Base-by-base conservation (phyloP, 2,888 invertebrate genomes). In the Plebejus melissa region DNA sequence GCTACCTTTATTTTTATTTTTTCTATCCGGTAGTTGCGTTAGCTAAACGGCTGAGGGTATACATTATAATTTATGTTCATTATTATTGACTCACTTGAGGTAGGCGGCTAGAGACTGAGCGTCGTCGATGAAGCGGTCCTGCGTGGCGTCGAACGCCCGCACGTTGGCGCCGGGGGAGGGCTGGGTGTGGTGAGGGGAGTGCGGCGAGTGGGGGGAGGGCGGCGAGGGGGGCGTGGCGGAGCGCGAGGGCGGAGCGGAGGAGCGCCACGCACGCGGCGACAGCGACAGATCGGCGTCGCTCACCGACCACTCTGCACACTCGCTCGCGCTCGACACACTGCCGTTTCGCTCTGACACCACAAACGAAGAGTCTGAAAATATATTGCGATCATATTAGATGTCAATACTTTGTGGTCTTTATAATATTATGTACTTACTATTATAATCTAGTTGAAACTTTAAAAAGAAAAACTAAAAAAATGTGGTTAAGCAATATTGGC, bases 121-220 rank as follows among this genome's bases (percentile, higher is more conserved):
- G 76, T 86, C 86, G 11, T 85, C 80, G 71, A 89, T 89, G 80
- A 89, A 88, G 75, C 83, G 82, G 78, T 87, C 88, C 79, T 36
- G 78, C 77, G 76, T 76, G 0, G 74, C 76, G 57, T 77, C 81
- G 46, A 74, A 76, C 58, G 50, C 58, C 54, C 76, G 77, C 65
- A 65, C 36, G 54, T 78, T 76, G 11, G 78, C 76, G 77, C 28
- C 78, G 54, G 74, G 80, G 36, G 77, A 77, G 76, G 60, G 76
- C 76, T 74, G 70, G n/a, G 74, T 54, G 13, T 54, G 57, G 76
- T 16, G n/a, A 50, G 78, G 50, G 36, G 75, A 65, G 77, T 41
- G 74, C 32, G 74, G 72, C 6, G 38, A 13, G 60, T 0, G 74
- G 28, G 79, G 32, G 78, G 77, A 28, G 78, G 69, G 77, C 57